Percentiles rank a stretch among this genome's conserved stretches.
phyloP scores from a whole-genome alignment of 2,888 invertebrate species.

The Monochamus alternatus region DNA sequence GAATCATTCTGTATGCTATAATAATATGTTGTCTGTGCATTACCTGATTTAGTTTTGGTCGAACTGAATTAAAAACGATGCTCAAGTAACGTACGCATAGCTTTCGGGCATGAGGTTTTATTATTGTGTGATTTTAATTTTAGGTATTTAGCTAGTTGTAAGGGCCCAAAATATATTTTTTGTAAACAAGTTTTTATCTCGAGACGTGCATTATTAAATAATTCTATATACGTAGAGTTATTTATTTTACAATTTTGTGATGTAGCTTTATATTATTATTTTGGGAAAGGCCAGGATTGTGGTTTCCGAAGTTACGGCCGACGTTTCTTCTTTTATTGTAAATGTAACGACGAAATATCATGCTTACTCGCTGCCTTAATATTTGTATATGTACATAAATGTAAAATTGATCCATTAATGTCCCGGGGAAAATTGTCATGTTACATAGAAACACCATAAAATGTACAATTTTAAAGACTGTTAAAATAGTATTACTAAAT shows the following conservation, averaged over 20 bases:
- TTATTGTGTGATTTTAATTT: conserved; percentile 38
- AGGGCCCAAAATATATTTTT: conserved; percentile 49
- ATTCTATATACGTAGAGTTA: conserved; percentile 12
- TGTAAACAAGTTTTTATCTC: conserved; percentile 50
- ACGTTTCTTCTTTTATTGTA: not conserved
- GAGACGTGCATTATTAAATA: conserved; percentile 53
- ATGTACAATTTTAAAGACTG: conserved; percentile 64
- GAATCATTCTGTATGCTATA: too few relatives aligned
- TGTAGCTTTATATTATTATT: conserved; percentile 33
- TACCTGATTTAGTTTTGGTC: conserved; percentile 2
- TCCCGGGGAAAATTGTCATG: conserved; percentile 23
- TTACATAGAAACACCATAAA: conserved; percentile 45
- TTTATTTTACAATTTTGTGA: conserved; percentile 34
- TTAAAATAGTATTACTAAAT: conserved; percentile 55
- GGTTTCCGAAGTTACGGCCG: not conserved
- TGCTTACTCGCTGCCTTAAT: conserved; percentile 52
- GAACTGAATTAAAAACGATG: conserved; percentile 31
- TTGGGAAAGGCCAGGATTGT: not conserved
- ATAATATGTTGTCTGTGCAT: not conserved
- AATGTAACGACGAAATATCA: conserved; percentile 21
- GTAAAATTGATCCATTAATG: conserved; percentile 28
- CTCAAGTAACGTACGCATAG: conserved; percentile 24
- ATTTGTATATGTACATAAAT: conserved; percentile 49
- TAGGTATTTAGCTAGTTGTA: conserved; percentile 24
- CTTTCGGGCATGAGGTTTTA: conserved; percentile 6